phyloP scores from a whole-genome alignment of 2,888 invertebrate genomes.

The Baronia brevicornis region DNA sequence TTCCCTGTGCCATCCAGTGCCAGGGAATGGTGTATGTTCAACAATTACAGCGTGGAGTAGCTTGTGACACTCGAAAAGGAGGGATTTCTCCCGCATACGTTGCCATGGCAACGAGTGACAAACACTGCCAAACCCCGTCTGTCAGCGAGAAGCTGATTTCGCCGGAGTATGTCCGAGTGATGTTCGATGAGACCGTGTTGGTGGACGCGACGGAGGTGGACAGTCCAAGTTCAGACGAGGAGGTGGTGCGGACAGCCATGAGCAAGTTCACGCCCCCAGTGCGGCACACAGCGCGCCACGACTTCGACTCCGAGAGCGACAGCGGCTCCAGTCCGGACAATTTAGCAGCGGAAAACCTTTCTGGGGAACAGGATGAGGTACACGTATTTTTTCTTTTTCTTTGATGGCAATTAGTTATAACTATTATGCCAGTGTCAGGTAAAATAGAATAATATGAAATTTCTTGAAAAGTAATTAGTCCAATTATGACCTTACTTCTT shows the following conservation, averaged over 20 bases:
- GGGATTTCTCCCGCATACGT: conserved; percentile 46
- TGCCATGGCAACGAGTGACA: conserved; percentile 62
- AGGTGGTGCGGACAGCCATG: conserved; percentile 49
- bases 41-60: conserved; percentile 16
- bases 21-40: conserved; percentile 19
- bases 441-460: too few relatives aligned
- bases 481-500: too few relatives aligned
- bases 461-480: conserved; percentile 4
- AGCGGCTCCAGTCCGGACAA: conserved; percentile 53
- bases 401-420: too few relatives aligned
- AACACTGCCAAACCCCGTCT: conserved; percentile 63
- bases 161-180: conserved; percentile 38
- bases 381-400: conserved; percentile 32
- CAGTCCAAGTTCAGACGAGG: conserved; percentile 56
- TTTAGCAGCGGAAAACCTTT: conserved; percentile 40
- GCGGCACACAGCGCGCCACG: conserved; percentile 57
- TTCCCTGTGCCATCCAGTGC: conserved; percentile 30
- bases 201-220: conserved; percentile 75
- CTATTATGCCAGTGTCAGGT: too few relatives aligned
- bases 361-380: conserved; percentile 46
- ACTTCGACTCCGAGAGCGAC: conserved; percentile 64
- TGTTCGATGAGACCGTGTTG: conserved; percentile 77
- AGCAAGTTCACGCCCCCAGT: conserved; percentile 64
- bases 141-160: conserved; percentile 25
- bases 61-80: too few relatives aligned